Percentiles rank a stretch among this genome's conserved stretches.
Evolutionary conservation across 2,113 vertebrate genomes (phyloP).

Genomic region (Daubentonia madagascariensis): DNA sequence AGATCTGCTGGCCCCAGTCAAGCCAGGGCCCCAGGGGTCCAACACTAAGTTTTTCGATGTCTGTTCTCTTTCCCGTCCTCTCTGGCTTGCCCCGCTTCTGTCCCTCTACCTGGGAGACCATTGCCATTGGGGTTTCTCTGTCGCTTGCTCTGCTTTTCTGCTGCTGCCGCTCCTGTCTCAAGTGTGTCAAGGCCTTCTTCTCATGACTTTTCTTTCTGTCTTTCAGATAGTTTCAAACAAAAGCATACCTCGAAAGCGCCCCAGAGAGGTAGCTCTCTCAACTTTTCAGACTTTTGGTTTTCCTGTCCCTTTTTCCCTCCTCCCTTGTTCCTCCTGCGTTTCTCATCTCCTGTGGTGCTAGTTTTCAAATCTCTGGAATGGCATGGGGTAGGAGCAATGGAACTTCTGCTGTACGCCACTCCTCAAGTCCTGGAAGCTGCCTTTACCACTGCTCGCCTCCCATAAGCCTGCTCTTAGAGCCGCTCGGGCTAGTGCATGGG

Average conservation of each 20-base stretch:
- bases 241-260: slow-evolving; percentile 98
- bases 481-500: slow-evolving; percentile 8
- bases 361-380: slow-evolving; percentile 47
- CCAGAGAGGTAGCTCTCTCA: slow-evolving; percentile 94
- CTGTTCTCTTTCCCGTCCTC: slow-evolving; percentile 40
- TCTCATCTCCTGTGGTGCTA: slow-evolving; percentile 69
- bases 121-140: slow-evolving; percentile 52
- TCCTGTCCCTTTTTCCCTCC: slow-evolving; percentile 72
- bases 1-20: slow-evolving; percentile 6
- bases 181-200: slow-evolving; percentile 72
- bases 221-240: slow-evolving; percentile 99
- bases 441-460: background rate
- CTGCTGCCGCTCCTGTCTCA: slow-evolving; percentile 62
- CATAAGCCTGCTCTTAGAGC: background rate
- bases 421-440: background rate
- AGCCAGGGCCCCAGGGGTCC: slow-evolving; percentile 10
- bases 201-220: slow-evolving; percentile 90
- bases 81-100: slow-evolving; percentile 35
- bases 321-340: slow-evolving; percentile 68
- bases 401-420: background rate
- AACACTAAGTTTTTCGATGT: background rate
- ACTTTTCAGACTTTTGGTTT: slow-evolving; percentile 84
- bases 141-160: slow-evolving; percentile 49
- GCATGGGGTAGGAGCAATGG: background rate
- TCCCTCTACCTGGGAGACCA: slow-evolving; percentile 55